A percentile compares a stretch with the other conserved stretches of the same genome.
These are phyloP conservation scores for Nemotelus nigrinus DNA, from an alignment of 2,888 invertebrate species.

Conservation along the genomic window DNA sequence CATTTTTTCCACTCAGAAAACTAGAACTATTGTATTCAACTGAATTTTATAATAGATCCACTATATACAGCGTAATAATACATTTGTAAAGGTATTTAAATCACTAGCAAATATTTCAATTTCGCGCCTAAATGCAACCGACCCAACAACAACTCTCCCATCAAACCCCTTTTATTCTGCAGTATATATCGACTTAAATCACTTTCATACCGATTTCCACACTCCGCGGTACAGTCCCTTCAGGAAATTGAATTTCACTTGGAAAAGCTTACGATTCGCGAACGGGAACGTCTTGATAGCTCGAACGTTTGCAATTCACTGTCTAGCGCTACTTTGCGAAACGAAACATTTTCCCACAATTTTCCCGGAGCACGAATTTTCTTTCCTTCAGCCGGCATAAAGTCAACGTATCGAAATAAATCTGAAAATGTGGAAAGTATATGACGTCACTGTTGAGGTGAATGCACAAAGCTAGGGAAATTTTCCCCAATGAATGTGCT, in stretches of 20 bases:
- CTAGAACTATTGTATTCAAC: too few relatives aligned
- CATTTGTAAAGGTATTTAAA: too few relatives aligned
- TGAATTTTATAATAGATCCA: too few relatives aligned
- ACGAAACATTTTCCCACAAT: slow-evolving; percentile 10
- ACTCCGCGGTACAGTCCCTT: not conserved
- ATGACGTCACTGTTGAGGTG: slow-evolving; percentile 10
- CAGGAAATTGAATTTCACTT: not conserved
- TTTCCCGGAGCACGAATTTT: slow-evolving; percentile 24
- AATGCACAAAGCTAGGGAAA: slow-evolving; percentile 1
- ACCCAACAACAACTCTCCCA: too few relatives aligned
- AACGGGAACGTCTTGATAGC: slow-evolving; percentile 26
- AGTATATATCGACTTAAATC: not conserved
- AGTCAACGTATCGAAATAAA: not conserved
- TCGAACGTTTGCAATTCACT: slow-evolving; percentile 30
- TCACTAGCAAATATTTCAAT: too few relatives aligned
- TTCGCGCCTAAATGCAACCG: too few relatives aligned
- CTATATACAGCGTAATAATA: too few relatives aligned
- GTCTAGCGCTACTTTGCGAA: not conserved
- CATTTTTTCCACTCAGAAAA: too few relatives aligned
- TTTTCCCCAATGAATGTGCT: not conserved
- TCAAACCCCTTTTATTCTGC: too few relatives aligned
- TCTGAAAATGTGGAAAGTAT: slow-evolving; percentile 13
- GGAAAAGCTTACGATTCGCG: not conserved
- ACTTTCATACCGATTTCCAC: slow-evolving; percentile 11
- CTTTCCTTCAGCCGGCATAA: slow-evolving; percentile 13